phyloP scores from a whole-genome alignment of 2,113 vertebrate species.

The Garra rufa region DNA sequence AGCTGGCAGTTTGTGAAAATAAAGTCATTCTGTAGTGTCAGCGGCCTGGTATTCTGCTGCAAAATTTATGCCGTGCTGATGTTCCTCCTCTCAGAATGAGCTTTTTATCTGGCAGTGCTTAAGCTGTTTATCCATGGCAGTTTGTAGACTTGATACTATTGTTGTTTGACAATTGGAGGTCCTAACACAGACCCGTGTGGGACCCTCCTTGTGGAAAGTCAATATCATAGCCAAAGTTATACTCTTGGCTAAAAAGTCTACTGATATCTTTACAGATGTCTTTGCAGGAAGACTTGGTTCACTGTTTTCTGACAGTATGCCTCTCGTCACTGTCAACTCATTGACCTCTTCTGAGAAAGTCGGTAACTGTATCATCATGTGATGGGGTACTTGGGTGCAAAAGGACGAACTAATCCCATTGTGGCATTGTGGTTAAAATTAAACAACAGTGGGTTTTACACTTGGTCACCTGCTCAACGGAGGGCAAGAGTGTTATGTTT shows the following conservation, averaged over 20 bases:
- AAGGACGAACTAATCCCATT: constrained; percentile 26
- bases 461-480: constrained; percentile 33
- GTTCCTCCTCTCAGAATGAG: constrained; percentile 16
- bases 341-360: constrained; percentile 9
- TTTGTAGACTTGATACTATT: constrained; percentile 28
- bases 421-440: constrained; percentile 45
- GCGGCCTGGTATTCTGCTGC: constrained; percentile 23
- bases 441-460: constrained; percentile 43
- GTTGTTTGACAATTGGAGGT: constrained; percentile 11
- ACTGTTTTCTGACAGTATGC: constrained; percentile 26
- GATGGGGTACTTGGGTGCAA: neutral
- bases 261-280: neutral
- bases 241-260: neutral
- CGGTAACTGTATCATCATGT: constrained; percentile 17
- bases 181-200: constrained; percentile 37
- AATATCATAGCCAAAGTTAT: constrained; percentile 15
- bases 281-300: constrained; percentile 15
- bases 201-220: constrained; percentile 1
- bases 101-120: constrained; percentile 17
- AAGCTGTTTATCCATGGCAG: constrained; percentile 39
- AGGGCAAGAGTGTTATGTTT: neutral
- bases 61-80: constrained; percentile 25
- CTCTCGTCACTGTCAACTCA: neutral
- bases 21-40: constrained; percentile 27
- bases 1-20: constrained; percentile 36